Percentiles rank a stretch among this genome's conserved stretches.
Evolutionary conservation across 2,888 invertebrate genomes (phyloP).

Genomic region (Atherix ibis): DNA sequence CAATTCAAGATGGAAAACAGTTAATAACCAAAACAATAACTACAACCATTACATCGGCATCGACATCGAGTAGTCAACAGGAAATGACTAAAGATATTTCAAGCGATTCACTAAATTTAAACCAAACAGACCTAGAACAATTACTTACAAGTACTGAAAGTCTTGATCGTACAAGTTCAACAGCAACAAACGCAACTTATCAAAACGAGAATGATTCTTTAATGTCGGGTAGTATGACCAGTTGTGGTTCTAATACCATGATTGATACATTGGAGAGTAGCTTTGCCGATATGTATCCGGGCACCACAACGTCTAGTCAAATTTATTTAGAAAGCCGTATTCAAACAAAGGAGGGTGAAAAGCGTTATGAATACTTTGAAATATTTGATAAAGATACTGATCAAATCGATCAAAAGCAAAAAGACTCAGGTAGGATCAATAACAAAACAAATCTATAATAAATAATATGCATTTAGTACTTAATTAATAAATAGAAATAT

Average conservation of each 20-base stretch:
- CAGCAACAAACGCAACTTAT: conserved; percentile 67
- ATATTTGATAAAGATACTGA: conserved; percentile 11
- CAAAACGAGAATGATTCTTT: conserved; percentile 72
- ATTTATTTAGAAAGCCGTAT: background rate
- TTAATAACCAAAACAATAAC: conserved; percentile 9
- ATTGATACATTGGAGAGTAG: conserved; percentile 51
- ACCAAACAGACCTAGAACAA: conserved; percentile 36
- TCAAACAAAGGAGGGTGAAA: conserved; percentile 6
- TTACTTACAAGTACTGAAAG: conserved; percentile 56
- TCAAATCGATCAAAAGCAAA: conserved; percentile 7
- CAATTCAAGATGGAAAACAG: conserved; percentile 11
- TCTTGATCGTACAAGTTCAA: conserved; percentile 60
- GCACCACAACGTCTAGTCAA: background rate
- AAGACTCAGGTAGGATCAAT: conserved; percentile 10
- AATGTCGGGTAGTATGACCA: conserved; percentile 73
- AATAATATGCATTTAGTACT: background rate
- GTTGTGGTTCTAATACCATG: conserved; percentile 70
- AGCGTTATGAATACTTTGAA: conserved; percentile 10
- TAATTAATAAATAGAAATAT: too few species aligned
- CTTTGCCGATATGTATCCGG: conserved; percentile 10
- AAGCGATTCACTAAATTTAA: conserved; percentile 27
- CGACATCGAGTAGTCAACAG: conserved; percentile 2
- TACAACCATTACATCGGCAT: conserved; percentile 2
- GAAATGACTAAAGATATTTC: conserved; percentile 26
- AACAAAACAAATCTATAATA: background rate